Conservation (phyloP, 2,888 invertebrate genomes). For the Leucania comma region DNA sequence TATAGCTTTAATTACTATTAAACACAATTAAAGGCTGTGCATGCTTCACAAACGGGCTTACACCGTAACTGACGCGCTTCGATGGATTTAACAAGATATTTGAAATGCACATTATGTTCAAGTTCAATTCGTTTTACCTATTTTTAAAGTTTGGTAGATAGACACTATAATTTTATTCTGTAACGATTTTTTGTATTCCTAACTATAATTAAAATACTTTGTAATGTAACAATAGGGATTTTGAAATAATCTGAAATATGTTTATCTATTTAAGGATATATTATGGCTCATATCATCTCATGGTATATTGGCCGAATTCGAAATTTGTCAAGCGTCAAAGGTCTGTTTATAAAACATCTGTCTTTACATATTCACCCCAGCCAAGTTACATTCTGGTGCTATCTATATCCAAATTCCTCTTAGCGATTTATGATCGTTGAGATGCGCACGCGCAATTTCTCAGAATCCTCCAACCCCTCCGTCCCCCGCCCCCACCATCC, state of each 20-base stretch:
- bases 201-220: not conserved
- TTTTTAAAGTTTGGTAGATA: not conserved
- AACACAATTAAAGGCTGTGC: slow-evolving; percentile 71
- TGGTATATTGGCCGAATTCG: not conserved
- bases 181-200: not conserved
- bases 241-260: not conserved
- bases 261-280: not conserved
- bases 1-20: slow-evolving; percentile 71
- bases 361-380: not conserved
- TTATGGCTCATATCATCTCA: not conserved
- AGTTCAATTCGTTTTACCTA: not conserved
- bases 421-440: slow-evolving; percentile 74
- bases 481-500: slow-evolving; percentile 23
- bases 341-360: no score
- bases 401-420: slow-evolving; percentile 75
- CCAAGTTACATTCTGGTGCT: slow-evolving; percentile 67
- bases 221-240: no score
- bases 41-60: slow-evolving; percentile 59
- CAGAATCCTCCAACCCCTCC: slow-evolving; percentile 61
- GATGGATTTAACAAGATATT: slow-evolving; percentile 5
- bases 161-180: not conserved
- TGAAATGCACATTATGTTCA: not conserved
- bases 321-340: not conserved
- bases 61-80: slow-evolving; percentile 61
- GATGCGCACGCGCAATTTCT: slow-evolving; percentile 76